Base-by-base conservation (phyloP, 2,113 vertebrate genomes). In the Mobula birostris region DNA sequence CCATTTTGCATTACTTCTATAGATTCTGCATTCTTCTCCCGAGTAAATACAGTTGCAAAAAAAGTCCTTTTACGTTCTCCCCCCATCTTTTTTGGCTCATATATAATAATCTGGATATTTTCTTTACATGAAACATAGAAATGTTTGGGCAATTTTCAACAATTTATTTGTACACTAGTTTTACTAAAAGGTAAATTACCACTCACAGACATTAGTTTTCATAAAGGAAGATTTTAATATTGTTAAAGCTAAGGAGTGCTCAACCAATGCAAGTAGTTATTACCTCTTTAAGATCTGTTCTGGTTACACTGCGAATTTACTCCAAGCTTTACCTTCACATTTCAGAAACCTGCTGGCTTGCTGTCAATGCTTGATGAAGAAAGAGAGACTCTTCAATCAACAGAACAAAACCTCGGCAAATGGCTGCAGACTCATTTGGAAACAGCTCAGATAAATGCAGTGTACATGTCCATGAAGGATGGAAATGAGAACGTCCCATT, bases 401-500 rank as follows among this genome's bases (percentile, higher is more conserved):
- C 96, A 58, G 98, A 99, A 96, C 96, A 98, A 91, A 98, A 95
- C 94, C 96, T 99, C 92, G 97, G 97, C 94, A 98, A 97, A 96
- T 97, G 97, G 79, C 95, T 99, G 24, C 98, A 98, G 4, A 95
- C 96, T n/a, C 98, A 97, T 95, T 95, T 99, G 94, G 98, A 98
- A 94, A 95, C 97, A 1, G 96, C 95, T 48, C 97, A 96, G 9
- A 96, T 95, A 29, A 97, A 97, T 0, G 96, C 97, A 0, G 96
- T 99, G 6, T 97, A 97, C 95, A 97, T 98, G 36, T 97, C 98
- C 21, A 96, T 96, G 92, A 98, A 98, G 96, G 99, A 99, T 58
- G 98, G 98, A 83, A 99, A 99, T 0, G 99, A 98, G 78, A 99
- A 99, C 94, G 96, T 98, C 0, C 96, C 98, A 7, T 97, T 97